These are phyloP conservation scores for Lamprotornis superbus DNA, from an alignment of 2,113 vertebrate genomes.

Conservation along the genomic window DNA sequence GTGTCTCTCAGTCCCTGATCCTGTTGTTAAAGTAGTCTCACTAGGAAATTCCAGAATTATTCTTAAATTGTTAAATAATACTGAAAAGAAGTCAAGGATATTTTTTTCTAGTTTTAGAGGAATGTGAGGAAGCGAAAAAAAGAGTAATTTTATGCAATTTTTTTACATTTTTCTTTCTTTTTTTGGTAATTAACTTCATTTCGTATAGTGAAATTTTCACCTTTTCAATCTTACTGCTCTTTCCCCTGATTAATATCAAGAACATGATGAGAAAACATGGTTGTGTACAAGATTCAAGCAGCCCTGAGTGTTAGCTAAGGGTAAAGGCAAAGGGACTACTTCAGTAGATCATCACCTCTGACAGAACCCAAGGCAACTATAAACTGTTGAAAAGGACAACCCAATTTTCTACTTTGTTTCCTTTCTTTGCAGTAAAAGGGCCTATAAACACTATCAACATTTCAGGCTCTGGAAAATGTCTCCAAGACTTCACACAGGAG, in stretches of 20 bases:
- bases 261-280: neutral
- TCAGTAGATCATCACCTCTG: neutral
- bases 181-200: neutral
- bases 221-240: neutral
- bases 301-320: neutral
- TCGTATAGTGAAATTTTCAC: neutral
- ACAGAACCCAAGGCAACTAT: neutral
- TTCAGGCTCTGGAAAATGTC: neutral
- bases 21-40: neutral
- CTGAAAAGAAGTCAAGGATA: neutral
- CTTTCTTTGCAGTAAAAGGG: neutral
- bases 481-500: neutral
- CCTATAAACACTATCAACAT: neutral
- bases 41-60: neutral
- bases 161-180: neutral
- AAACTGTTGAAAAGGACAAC: neutral
- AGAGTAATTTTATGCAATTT: neutral
- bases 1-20: neutral
- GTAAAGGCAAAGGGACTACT: neutral
- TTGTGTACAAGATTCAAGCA: neutral
- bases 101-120: neutral
- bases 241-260: neutral
- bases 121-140: rapidly evolving
- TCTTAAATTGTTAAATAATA: neutral
- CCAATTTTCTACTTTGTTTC: neutral